Conservation (phyloP, 1,140 invertebrate species). For the Mizuhopecten yessoensis region DNA sequence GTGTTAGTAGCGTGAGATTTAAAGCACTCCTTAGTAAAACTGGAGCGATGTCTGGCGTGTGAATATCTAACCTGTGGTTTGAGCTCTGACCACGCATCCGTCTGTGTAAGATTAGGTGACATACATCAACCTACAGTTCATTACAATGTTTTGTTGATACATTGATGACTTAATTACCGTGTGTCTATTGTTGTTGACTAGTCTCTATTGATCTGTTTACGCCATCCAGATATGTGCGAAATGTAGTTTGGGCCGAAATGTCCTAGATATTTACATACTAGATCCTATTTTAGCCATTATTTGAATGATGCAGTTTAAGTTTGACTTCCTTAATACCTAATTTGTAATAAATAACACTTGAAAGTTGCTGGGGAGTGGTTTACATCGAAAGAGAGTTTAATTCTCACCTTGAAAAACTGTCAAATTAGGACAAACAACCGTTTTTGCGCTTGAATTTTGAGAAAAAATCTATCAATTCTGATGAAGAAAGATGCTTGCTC, state of each 20-base stretch:
- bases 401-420: conserved; percentile 4
- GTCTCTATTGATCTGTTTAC: background rate
- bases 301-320: background rate
- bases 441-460: background rate
- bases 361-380: background rate
- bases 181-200: background rate
- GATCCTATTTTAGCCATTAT: background rate
- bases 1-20: too few relatives aligned
- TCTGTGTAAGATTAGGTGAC: background rate
- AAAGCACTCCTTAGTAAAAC: too few relatives aligned
- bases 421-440: background rate
- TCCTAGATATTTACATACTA: background rate
- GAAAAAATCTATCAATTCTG: background rate
- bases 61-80: background rate
- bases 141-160: background rate
- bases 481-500: background rate
- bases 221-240: background rate
- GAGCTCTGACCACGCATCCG: background rate
- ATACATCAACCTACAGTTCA: background rate
- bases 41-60: background rate
- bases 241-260: conserved; percentile 6
- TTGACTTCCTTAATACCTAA: background rate
- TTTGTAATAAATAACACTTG: background rate
- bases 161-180: background rate
- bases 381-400: background rate